phyloP scores from a whole-genome alignment of 2,888 invertebrate species.

The Phymatocera aterrima region DNA sequence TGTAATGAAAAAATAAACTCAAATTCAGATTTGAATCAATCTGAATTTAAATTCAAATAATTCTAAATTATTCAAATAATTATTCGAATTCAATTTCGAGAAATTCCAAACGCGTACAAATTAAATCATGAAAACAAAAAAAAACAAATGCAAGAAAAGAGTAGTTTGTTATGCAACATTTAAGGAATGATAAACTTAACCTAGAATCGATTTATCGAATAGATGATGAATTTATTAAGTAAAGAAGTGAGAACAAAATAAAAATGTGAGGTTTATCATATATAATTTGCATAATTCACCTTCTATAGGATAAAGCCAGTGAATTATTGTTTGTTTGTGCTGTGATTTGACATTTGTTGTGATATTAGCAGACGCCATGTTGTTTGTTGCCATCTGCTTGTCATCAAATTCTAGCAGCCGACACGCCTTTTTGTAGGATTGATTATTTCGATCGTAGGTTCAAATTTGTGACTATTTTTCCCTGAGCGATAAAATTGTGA shows the following conservation, averaged over 20 bases:
- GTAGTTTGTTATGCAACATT: too few relatives aligned
- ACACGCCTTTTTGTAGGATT: not conserved
- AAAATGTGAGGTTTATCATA: not conserved
- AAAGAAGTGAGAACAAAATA: not conserved
- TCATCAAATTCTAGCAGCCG: constrained; percentile 2
- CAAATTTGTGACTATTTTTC: not conserved
- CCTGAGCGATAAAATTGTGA: not conserved
- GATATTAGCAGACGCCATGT: constrained; percentile 22
- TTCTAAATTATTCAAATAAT: too few relatives aligned
- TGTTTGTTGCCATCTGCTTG: constrained; percentile 3
- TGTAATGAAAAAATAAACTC: too few relatives aligned
- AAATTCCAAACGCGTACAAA: too few relatives aligned
- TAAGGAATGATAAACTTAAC: too few relatives aligned
- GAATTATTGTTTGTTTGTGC: not conserved
- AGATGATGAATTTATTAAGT: too few relatives aligned
- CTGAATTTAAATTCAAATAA: too few relatives aligned
- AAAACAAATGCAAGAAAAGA: too few relatives aligned
- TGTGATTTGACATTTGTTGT: not conserved
- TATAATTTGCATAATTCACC: not conserved
- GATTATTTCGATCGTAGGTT: not conserved
- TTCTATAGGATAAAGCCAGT: not conserved
- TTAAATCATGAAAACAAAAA: too few relatives aligned
- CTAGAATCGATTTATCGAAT: too few relatives aligned
- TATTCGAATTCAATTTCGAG: too few relatives aligned
- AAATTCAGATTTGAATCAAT: too few relatives aligned